A percentile compares a stretch with the other conserved stretches of the same genome.
phyloP scores from a whole-genome alignment of 2,113 vertebrate species.

The Odocoileus hemionus region DNA sequence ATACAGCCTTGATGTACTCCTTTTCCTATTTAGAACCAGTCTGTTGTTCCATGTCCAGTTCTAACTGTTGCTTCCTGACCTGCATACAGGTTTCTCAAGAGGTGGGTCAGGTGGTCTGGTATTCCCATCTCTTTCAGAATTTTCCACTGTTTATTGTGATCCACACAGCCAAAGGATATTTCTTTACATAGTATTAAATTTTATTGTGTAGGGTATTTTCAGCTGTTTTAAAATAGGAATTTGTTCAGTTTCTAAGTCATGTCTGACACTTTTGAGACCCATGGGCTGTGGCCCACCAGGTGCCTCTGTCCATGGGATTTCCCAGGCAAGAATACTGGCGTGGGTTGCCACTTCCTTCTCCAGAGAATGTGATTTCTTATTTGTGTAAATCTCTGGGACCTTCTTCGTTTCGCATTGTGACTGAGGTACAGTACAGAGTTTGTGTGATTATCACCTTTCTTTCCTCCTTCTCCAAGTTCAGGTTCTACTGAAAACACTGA shows the following conservation, averaged over 20 bases:
- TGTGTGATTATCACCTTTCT: conserved; percentile 21
- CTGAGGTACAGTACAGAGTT: background rate
- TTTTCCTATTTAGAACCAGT: too few species aligned
- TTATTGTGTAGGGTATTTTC: background rate
- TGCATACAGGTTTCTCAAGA: too few species aligned
- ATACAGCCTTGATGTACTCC: too few species aligned
- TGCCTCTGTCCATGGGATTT: background rate
- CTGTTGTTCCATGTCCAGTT: too few species aligned
- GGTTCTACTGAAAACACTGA: conserved; percentile 30
- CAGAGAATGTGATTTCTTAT: background rate
- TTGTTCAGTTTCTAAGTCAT: background rate
- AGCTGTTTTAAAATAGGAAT: background rate
- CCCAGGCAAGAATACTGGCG: background rate
- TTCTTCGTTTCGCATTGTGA: conserved; percentile 24
- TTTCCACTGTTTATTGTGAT: too few species aligned
- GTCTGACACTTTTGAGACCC: background rate
- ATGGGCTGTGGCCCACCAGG: background rate
- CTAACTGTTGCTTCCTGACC: too few species aligned
- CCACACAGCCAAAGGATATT: too few species aligned
- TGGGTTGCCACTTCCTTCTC: background rate
- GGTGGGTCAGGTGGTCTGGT: too few species aligned
- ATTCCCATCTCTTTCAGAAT: too few species aligned
- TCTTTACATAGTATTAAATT: background rate
- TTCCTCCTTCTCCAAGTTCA: background rate
- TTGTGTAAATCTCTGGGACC: conserved; percentile 2